Evolutionary conservation across 2,113 vertebrate genomes (phyloP).

Genomic region (Dromiciops gliroides): DNA sequence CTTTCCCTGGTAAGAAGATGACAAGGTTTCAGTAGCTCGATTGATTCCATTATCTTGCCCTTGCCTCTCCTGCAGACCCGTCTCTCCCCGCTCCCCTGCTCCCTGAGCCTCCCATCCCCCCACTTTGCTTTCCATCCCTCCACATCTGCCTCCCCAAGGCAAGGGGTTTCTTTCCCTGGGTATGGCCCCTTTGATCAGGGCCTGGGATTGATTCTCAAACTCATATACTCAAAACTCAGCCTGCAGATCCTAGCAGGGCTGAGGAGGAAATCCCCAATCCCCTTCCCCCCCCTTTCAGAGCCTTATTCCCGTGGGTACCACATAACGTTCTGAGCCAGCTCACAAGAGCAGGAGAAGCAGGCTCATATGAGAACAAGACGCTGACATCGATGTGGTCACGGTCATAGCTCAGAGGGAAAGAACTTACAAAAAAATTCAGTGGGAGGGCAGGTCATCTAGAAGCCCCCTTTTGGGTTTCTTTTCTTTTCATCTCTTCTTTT

Average conservation of each 20-base stretch:
- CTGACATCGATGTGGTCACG: neutral
- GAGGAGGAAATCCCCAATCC: conserved; percentile 52
- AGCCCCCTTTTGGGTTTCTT: neutral
- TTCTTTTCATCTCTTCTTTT: neutral
- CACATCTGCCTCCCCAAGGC: conserved; percentile 35
- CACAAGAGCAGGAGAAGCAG: conserved; percentile 60
- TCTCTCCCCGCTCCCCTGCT: neutral
- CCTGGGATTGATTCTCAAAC: conserved; percentile 75
- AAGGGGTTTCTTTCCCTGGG: neutral
- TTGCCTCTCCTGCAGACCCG: conserved; percentile 53
- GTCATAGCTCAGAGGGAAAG: conserved; percentile 65
- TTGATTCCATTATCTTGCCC: conserved; percentile 85
- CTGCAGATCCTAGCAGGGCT: conserved; percentile 72
- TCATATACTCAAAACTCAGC: conserved; percentile 68
- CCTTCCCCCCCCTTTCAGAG: conserved; percentile 25
- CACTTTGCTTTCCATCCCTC: conserved; percentile 60
- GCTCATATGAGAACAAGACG: conserved; percentile 61
- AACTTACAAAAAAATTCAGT: conserved; percentile 13
- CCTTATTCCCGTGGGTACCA: conserved; percentile 70
- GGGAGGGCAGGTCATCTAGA: conserved; percentile 41
- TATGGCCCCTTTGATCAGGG: conserved; percentile 57
- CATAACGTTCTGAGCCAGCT: conserved; percentile 66
- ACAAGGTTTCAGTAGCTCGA: conserved; percentile 83
- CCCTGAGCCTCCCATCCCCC: conserved; percentile 58
- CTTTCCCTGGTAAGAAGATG: conserved; percentile 84